Conservation (phyloP, 2,797 vertebrate genomes). For the Argyrosomus regius region DNA sequence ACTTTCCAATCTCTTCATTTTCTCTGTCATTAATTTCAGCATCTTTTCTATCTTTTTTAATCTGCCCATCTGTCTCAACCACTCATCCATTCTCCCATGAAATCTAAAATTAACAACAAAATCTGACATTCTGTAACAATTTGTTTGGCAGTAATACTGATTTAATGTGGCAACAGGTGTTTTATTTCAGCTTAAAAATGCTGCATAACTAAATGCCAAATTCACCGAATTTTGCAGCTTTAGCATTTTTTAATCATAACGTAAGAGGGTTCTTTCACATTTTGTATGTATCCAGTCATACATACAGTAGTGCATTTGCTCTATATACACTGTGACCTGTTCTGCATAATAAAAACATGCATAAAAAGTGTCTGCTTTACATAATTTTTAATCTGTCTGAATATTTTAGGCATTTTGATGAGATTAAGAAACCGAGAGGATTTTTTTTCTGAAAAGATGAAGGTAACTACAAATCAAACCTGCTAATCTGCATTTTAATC, state of each 20-base stretch:
- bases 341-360: background rate
- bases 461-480: background rate
- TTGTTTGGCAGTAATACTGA: no score
- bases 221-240: background rate
- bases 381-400: background rate
- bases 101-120: no score
- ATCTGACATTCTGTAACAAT: no score
- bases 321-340: background rate
- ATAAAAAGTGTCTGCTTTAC: background rate
- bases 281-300: background rate
- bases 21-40: no score
- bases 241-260: background rate
- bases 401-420: background rate
- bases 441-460: background rate
- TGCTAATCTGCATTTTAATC: conserved; percentile 35
- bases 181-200: background rate
- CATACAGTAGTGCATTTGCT: background rate
- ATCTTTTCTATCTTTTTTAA: no score
- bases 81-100: no score
- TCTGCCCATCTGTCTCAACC: no score
- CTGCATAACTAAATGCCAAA: background rate
- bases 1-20: no score
- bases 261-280: background rate
- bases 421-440: background rate
- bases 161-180: no score